Percentiles rank a stretch among this genome's conserved stretches.
phyloP scores from a whole-genome alignment of 2,797 vertebrate genomes.

The Notoglanidium macrostoma region DNA sequence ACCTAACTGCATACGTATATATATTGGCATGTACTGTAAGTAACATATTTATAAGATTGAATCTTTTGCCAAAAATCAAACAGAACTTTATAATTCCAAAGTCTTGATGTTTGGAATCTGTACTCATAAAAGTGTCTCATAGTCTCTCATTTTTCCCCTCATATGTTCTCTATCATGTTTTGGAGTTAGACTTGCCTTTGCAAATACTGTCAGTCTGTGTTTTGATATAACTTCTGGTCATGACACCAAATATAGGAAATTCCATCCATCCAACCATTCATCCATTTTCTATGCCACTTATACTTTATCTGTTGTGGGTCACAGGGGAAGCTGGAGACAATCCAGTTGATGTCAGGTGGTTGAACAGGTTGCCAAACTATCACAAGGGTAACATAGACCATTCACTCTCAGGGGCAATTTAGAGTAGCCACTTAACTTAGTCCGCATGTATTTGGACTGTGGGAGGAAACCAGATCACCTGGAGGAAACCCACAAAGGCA shows the following conservation, averaged over 20 bases:
- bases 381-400: no score
- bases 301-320: no score
- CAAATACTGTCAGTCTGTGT: background rate
- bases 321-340: no score
- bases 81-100: background rate
- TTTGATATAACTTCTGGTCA: background rate
- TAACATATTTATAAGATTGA: background rate
- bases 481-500: no score
- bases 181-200: background rate
- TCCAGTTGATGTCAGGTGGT: no score
- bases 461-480: no score
- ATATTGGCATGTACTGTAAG: background rate
- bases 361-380: no score
- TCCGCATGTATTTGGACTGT: no score
- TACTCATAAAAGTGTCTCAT: background rate
- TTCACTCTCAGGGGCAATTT: no score
- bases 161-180: background rate
- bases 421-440: no score
- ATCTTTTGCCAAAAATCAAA: background rate
- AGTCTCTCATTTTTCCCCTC: background rate
- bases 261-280: background rate
- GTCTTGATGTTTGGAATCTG: background rate
- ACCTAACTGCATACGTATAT: background rate
- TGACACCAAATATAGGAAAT: background rate
- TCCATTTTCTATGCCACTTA: no score